phyloP scores from a whole-genome alignment of 2,797 vertebrate species.

The Gambelia wislizenii region DNA sequence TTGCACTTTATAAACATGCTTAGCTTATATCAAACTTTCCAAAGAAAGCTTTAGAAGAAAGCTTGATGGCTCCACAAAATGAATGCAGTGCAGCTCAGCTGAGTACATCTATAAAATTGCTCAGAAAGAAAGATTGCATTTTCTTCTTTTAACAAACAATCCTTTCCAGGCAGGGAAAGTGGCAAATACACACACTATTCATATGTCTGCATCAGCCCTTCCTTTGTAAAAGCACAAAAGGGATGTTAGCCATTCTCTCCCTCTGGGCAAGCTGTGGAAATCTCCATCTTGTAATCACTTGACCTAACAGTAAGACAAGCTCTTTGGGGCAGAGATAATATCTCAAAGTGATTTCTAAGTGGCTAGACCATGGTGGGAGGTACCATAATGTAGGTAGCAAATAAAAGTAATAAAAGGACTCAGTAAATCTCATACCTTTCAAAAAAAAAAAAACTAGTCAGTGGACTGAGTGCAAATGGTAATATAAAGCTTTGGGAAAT shows the following conservation, averaged over 20 bases:
- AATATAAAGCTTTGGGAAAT: background rate
- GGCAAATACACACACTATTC: slow-evolving; percentile 33
- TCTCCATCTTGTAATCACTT: background rate
- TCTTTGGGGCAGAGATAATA: background rate
- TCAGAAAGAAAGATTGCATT: background rate
- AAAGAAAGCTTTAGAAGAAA: slow-evolving; percentile 51
- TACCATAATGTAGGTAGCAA: background rate
- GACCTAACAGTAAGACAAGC: background rate
- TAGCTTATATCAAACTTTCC: slow-evolving; percentile 69
- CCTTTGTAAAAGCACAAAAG: rapidly evolving
- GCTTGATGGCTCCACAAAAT: slow-evolving; percentile 34
- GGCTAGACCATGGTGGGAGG: background rate
- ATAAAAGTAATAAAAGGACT: background rate
- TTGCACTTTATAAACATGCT: slow-evolving; percentile 29
- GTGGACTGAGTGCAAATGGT: background rate
- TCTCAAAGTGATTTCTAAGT: background rate
- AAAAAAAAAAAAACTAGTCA: background rate
- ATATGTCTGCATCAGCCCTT: background rate
- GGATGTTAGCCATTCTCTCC: background rate
- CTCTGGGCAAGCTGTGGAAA: rapidly evolving
- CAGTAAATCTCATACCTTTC: no score
- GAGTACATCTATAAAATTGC: slow-evolving; percentile 38
- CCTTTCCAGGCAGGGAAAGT: slow-evolving; percentile 56
- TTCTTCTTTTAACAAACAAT: slow-evolving; percentile 32
- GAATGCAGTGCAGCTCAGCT: slow-evolving; percentile 44